Percentiles rank a stretch among this genome's conserved stretches.
Evolutionary conservation across 2,888 invertebrate species (phyloP).

Genomic region (Apodemia mormo): DNA sequence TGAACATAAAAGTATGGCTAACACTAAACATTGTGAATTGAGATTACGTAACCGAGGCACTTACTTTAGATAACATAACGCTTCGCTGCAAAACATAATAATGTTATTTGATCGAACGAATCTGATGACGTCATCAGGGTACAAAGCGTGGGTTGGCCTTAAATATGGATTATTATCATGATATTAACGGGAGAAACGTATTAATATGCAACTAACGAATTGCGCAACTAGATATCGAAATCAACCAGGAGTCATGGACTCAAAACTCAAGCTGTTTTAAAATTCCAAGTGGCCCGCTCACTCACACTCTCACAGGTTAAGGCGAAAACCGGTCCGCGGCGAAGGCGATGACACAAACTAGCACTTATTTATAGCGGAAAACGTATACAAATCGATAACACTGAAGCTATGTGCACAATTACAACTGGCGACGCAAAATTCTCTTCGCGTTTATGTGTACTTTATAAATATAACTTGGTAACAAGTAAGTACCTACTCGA

Average conservation of each 20-base stretch:
- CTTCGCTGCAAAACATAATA: constrained; percentile 30
- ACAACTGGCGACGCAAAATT: constrained; percentile 46
- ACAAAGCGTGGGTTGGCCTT: constrained; percentile 40
- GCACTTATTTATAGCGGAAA: constrained; percentile 75
- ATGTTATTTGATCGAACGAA: constrained; percentile 30
- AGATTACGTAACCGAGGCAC: constrained; percentile 19
- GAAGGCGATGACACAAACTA: constrained; percentile 69
- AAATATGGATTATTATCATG: constrained; percentile 39
- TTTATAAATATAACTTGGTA: constrained; percentile 46
- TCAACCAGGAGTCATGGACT: constrained; percentile 43
- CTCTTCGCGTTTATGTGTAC: constrained; percentile 33
- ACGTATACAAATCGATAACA: constrained; percentile 77
- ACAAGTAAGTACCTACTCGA: constrained; percentile 30
- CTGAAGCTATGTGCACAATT: constrained; percentile 51
- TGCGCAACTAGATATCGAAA: constrained; percentile 57
- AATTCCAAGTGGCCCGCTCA: constrained; percentile 45
- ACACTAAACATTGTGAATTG: background rate
- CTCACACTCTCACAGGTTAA: constrained; percentile 61
- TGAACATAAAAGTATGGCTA: constrained; percentile 6
- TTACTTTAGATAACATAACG: constrained; percentile 6
- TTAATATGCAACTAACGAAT: constrained; percentile 44
- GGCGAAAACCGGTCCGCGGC: constrained; percentile 66
- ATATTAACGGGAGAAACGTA: constrained; percentile 24
- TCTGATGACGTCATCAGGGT: constrained; percentile 49
- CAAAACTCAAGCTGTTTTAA: constrained; percentile 38